Evolutionary conservation across 2,888 invertebrate genomes (phyloP).

Genomic region (Macrosiphum euphorbiae): DNA sequence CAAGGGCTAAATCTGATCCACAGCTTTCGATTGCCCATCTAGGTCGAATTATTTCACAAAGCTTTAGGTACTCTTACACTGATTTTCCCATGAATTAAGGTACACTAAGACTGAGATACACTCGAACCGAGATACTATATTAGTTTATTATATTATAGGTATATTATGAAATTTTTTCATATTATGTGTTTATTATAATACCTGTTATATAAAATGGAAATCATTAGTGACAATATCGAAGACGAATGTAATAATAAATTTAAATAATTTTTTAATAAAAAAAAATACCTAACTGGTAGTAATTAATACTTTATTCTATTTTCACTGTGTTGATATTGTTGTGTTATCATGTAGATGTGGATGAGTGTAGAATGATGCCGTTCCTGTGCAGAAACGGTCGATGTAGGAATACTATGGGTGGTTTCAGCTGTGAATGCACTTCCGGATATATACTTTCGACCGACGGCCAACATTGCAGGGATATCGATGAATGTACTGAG

Average conservation of each 20-base stretch:
- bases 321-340: background rate
- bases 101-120: too few relatives aligned
- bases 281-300: background rate
- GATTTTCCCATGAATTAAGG: too few relatives aligned
- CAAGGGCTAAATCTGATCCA: too few relatives aligned
- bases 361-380: slow-evolving; percentile 87
- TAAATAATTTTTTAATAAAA: background rate
- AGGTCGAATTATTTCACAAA: too few relatives aligned
- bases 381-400: slow-evolving; percentile 88
- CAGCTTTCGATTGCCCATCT: too few relatives aligned
- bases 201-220: background rate
- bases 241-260: background rate
- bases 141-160: too few relatives aligned
- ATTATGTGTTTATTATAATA: background rate
- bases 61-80: too few relatives aligned
- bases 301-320: slow-evolving; percentile 30
- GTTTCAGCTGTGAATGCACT: slow-evolving; percentile 86
- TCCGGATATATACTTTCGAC: slow-evolving; percentile 81
- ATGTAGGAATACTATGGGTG: slow-evolving; percentile 84
- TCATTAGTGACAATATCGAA: background rate
- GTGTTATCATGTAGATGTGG: slow-evolving; percentile 74
- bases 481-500: slow-evolving; percentile 84
- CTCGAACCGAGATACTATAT: background rate
- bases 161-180: background rate
- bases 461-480: slow-evolving; percentile 84